Conservation (phyloP, 2,888 invertebrate species). For the Microctonus hyperodae region DNA sequence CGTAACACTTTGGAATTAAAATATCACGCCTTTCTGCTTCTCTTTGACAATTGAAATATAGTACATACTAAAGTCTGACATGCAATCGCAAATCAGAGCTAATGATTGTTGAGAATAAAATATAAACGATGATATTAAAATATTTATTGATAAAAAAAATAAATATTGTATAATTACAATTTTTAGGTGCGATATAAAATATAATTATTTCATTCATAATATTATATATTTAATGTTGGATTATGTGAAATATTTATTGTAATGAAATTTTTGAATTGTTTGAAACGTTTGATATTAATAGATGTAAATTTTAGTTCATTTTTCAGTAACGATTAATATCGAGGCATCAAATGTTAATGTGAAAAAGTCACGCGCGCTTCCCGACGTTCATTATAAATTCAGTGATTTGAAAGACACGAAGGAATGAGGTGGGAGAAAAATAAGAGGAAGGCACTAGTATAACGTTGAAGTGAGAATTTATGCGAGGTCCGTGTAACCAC, state of each 20-base stretch:
- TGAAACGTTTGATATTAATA: neutral
- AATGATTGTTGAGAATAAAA: neutral
- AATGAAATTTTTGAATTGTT: neutral
- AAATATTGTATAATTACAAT: no score
- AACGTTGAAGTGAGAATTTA: slow-evolving; percentile 16
- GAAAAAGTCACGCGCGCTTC: slow-evolving; percentile 28
- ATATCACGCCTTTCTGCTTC: slow-evolving; percentile 1
- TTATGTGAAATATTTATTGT: neutral
- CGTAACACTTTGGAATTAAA: neutral
- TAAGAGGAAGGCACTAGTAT: neutral
- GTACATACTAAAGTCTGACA: neutral
- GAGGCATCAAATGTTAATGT: slow-evolving; percentile 30
- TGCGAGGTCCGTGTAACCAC: slow-evolving; percentile 8
- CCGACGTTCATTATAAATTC: slow-evolving; percentile 10
- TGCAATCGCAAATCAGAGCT: neutral
- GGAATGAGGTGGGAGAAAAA: neutral
- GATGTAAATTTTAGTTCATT: slow-evolving; percentile 6
- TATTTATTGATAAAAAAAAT: neutral
- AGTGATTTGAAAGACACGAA: neutral
- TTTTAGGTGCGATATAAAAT: no score
- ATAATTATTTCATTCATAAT: no score
- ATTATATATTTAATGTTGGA: neutral
- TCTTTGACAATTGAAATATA: neutral
- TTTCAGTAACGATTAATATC: slow-evolving; percentile 29
- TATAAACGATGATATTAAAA: neutral